Base-by-base conservation (phyloP, 64 coral and sea anemone species). In the Orbicella faveolata region DNA sequence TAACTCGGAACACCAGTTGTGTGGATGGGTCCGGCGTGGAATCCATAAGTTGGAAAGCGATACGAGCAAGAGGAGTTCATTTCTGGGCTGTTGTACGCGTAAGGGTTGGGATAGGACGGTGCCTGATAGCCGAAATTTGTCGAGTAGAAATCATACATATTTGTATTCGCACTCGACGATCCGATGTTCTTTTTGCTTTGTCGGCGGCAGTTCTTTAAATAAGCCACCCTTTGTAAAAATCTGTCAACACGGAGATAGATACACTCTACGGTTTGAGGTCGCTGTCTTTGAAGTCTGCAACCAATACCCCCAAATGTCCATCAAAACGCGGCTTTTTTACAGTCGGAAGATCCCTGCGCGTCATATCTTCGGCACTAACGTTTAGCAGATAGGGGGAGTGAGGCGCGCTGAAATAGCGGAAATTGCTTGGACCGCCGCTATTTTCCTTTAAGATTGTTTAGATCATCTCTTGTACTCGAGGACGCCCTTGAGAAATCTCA, bases 371-470 rank as follows among this genome's bases (percentile, higher is more conserved):
- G 37, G 65, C 19, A 26, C 65, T 52, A 85, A 73, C 82, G 41
- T 85, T 85, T 85, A 85, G 64, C 82, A 85, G 82, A 85, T 85
- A 51, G 65, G 82, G 63, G 64, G 82, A 72, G 82, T 72, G 82
- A 72, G 63, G 34, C 1, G 41, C 44, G 0, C 36, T 48, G 75
- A 77, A 77, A 77, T 36, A 63, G n/a, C 64, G 81, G 81, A 84
- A 84, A 84, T 84, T 37, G 65, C 4, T 33, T 26, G 36, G 34
- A 85, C 82, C 82, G 82, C 82, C 82, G 82, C 66, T 65, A 85
- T 73, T 85, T 72, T 85, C 36, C 19, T 15, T 68, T 23, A 18
- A 7, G 61, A 33, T 14, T 67, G 35, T 9, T 85, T 72, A 52
- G n/a, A 72, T 68, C 64, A 9, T 73, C 63, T 72, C 64, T 85